Evolutionary conservation across 2,888 invertebrate species (phyloP).

Genomic region (Drosophila parthenogenetica): DNA sequence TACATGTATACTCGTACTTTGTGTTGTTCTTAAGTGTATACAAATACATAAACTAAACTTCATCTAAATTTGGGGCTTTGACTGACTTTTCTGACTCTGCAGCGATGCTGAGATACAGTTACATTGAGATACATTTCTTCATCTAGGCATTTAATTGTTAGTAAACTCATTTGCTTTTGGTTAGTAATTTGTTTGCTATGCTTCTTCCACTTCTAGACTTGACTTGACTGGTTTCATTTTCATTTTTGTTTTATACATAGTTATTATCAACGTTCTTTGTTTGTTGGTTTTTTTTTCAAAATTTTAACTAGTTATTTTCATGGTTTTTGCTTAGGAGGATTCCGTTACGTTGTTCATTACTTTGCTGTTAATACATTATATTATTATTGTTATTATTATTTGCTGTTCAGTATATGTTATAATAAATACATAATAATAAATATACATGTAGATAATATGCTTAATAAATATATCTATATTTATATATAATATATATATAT

Average conservation of each 20-base stretch:
- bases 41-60: constrained; percentile 52
- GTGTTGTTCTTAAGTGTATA: constrained; percentile 55
- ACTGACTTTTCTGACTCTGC: constrained; percentile 35
- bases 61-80: no score
- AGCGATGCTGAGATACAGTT: constrained; percentile 35
- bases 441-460: constrained; percentile 83
- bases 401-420: constrained; percentile 75
- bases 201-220: constrained; percentile 64
- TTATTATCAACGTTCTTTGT: constrained; percentile 69
- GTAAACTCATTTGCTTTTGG: constrained; percentile 58
- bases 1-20: constrained; percentile 33
- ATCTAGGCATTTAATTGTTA: constrained; percentile 60
- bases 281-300: constrained; percentile 30
- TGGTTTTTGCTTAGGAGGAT: constrained; percentile 76
- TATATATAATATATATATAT: constrained; percentile 59
- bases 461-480: constrained; percentile 78
- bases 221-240: constrained; percentile 66
- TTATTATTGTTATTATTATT: constrained; percentile 33
- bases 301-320: constrained; percentile 66
- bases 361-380: constrained; percentile 39
- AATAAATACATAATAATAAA: constrained; percentile 82
- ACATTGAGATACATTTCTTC: constrained; percentile 20
- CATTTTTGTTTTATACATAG: constrained; percentile 35
- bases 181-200: constrained; percentile 69
- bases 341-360: constrained; percentile 68